These are phyloP conservation scores for Zootoca vivipara DNA, from an alignment of 2,113 vertebrate genomes.

Conservation along the genomic window DNA sequence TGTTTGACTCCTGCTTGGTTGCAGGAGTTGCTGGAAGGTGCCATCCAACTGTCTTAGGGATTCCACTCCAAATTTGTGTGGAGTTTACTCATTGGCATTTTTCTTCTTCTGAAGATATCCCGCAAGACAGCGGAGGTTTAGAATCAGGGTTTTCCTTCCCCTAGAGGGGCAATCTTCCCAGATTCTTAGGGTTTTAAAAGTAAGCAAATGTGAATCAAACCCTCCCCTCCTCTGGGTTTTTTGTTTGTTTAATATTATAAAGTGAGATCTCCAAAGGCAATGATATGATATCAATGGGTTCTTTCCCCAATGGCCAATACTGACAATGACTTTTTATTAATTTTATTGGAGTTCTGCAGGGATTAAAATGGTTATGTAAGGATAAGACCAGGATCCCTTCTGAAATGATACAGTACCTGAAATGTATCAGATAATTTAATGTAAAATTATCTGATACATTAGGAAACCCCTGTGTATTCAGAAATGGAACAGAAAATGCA, in stretches of 20 bases:
- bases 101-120: no score
- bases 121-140: no score
- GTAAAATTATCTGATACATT: not conserved
- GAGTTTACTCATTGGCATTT: no score
- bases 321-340: conserved; percentile 61
- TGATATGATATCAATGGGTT: conserved; percentile 66
- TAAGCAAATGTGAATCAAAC: not conserved
- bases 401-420: not conserved
- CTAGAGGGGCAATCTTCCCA: no score
- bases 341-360: conserved; percentile 61
- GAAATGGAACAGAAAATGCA: conserved; percentile 57
- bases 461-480: not conserved
- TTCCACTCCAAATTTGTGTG: no score
- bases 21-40: no score
- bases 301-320: conserved; percentile 65
- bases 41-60: no score
- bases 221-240: no score
- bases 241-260: not conserved
- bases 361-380: conserved; percentile 47
- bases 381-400: not conserved
- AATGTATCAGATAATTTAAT: not conserved
- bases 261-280: not conserved
- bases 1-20: no score
- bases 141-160: no score
- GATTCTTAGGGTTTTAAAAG: not conserved